Conservation (phyloP, 2,888 invertebrate species). For the Drosophila algonquin region DNA sequence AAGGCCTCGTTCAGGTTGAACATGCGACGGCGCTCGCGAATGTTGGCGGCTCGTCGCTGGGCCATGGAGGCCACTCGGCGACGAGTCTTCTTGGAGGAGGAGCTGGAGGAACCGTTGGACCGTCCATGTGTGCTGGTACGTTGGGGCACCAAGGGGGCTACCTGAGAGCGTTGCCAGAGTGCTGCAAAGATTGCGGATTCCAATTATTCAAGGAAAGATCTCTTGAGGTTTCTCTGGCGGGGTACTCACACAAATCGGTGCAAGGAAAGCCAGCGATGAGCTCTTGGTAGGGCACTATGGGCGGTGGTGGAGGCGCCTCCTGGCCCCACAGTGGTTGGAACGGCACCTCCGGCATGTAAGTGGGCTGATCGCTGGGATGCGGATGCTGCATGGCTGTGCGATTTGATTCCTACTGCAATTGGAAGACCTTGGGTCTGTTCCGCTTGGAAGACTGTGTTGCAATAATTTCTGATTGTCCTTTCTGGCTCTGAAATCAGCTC, state of each 20-base stretch:
- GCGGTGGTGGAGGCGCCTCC: constrained; percentile 86
- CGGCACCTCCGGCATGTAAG: constrained; percentile 83
- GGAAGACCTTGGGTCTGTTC: constrained; percentile 57
- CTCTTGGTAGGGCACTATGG: constrained; percentile 88
- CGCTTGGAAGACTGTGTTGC: constrained; percentile 68
- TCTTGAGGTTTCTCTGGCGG: background rate
- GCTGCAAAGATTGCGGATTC: constrained; percentile 60
- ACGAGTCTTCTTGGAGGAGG: constrained; percentile 90
- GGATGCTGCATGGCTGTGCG: constrained; percentile 81
- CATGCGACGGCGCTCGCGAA: constrained; percentile 96
- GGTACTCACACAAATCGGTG: constrained; percentile 86
- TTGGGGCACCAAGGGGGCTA: constrained; percentile 84
- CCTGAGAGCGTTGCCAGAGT: constrained; percentile 86
- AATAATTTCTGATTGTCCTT: constrained; percentile 56
- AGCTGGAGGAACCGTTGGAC: constrained; percentile 71
- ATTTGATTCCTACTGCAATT: constrained; percentile 30
- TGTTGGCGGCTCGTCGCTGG: constrained; percentile 95
- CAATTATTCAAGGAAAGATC: background rate
- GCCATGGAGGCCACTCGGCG: constrained; percentile 95
- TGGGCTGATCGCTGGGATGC: constrained; percentile 81
- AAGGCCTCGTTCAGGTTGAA: constrained; percentile 98
- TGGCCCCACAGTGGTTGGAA: constrained; percentile 84
- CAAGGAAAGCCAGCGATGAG: constrained; percentile 89
- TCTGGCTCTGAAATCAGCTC: constrained; percentile 32
- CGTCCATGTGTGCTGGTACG: constrained; percentile 72